Evolutionary conservation across 2,888 invertebrate species (phyloP), one percentile per base, ranked within the genome.

Genomic region (Notodonta dromedarius): DNA sequence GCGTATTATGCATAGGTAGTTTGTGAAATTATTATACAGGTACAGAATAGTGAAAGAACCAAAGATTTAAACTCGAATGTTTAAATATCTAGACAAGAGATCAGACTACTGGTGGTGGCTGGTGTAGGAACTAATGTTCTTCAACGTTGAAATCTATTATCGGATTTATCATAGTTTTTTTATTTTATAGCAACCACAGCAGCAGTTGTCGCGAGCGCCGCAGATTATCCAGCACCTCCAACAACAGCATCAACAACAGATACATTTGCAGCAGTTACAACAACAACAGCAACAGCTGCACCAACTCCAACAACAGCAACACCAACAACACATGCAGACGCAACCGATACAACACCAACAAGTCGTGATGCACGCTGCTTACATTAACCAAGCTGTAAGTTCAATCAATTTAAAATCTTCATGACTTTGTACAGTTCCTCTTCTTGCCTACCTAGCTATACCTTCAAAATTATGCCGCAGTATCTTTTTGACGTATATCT

Each of bases 341-440:
- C 85, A 84, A 57, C 76, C 81, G 51, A 65, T 75, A 56, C 82
- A 82, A 58, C 86, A 84, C 42, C 80, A 79, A 62, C 90, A 90
- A 82, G 91, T 91, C 70, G 91, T 92, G 48, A 93, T 93, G 92
- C 92, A 93, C 68, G 87, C 92, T 12, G 88, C 91, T 9, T 93
- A 93, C 63, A 90, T 93, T 50, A 92, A 93, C 76, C 91, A 92
- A 78, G 75, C 86, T 67, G 92, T 92, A 66, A 88, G 87, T 81
- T 42, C 39, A 9, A 39, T 13, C 4, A 35, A 35, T 35, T 50
- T 14, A 50, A 7, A 51, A 51, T 16, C 16, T 51, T n/a, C 9
- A 13, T 44, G 2, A 12, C 44, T 35, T 35, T 35, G 35, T 35
- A 5, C 4, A 35, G 5, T 35, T 4, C 5, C 35, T 35, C 4